Evolutionary conservation across 2,888 invertebrate species (phyloP), one percentile per base, ranked within the genome.

Genomic region (Caenorhabditis sp.): DNA sequence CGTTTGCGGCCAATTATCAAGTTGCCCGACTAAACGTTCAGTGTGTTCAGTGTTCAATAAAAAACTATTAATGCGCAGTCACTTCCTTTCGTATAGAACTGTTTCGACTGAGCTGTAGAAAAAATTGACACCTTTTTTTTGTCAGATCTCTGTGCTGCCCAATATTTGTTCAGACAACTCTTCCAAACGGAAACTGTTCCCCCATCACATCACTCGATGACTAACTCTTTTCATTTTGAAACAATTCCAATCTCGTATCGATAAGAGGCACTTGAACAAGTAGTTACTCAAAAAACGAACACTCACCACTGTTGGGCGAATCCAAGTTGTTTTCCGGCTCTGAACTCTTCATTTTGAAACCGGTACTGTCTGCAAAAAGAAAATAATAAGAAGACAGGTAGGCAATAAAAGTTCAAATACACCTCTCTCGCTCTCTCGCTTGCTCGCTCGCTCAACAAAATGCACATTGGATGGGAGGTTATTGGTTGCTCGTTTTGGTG

Each of bases 221-320:
- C 56, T 66, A 66, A 56, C 66, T 22, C 32, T 1, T 45, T 24
- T 9, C 65, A 65, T 48, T 48, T 48, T 55, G 45, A 56, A 55
- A 66, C 53, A 55, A 56, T 66, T 62, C 48, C 39, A 26, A 55
- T 65, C 46, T 32, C 43, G n/a, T 48, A n/a, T 56, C 27, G 30
- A 30, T 56, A 48, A 53, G 55, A 46, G 39, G n/a, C 15, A 39
- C 4, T 39, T 39, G 48, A 66, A 50, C 58, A 35, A 65, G 48
- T 39, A 39, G 39, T 13, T 13, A 30, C 11, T 27, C 6, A 55
- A 27, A 32, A 35, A 27, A 15, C 8, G 41, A 50, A 53, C 52
- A 59, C 59, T 70, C 53, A 70, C 70, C 70, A 53, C 58, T 58
- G 22, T 70, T 70, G 52, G 70, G 70, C 45, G 70, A 70, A 43